A percentile compares a stretch with the other conserved stretches of the same genome.
Evolutionary conservation across 2,113 vertebrate genomes (phyloP).

Genomic region (Gnathonemus echidnorhynchus): DNA sequence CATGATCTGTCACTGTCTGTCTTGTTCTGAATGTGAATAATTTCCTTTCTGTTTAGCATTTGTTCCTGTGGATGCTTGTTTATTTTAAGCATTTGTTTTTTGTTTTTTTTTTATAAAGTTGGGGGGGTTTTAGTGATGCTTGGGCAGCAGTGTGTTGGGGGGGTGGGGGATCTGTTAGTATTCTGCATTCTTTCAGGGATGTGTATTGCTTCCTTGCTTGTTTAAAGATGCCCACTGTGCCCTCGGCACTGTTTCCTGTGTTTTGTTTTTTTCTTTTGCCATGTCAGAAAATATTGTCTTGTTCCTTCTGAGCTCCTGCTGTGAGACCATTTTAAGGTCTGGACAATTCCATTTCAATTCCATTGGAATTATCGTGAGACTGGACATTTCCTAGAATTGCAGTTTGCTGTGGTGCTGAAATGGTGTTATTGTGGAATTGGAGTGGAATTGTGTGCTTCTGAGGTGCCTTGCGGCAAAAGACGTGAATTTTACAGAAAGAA

Average conservation of each 20-base stretch:
- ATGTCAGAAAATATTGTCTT: not conserved
- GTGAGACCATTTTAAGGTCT: not conserved
- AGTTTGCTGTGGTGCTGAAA: not conserved
- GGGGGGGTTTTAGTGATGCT: not conserved
- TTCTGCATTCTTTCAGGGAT: not conserved
- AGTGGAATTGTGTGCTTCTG: not conserved
- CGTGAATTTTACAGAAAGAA: not conserved
- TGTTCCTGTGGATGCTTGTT: conserved; percentile 1
- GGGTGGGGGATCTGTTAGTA: not conserved
- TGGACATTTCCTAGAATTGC: not conserved
- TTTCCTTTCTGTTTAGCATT: not conserved
- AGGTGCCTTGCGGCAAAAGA: not conserved
- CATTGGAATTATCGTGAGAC: not conserved
- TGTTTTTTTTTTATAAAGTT: not conserved
- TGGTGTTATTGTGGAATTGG: not conserved
- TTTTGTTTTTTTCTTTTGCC: not conserved
- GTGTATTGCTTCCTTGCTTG: not conserved
- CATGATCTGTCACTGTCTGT: not conserved
- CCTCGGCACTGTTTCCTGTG: not conserved
- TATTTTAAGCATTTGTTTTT: not conserved
- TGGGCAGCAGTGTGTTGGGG: not conserved
- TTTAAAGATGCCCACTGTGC: not conserved
- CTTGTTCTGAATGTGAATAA: not conserved
- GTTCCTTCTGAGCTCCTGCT: not conserved
- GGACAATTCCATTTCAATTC: not conserved